Base-by-base conservation (phyloP, 2,113 vertebrate genomes). In the Aplodontia rufa region DNA sequence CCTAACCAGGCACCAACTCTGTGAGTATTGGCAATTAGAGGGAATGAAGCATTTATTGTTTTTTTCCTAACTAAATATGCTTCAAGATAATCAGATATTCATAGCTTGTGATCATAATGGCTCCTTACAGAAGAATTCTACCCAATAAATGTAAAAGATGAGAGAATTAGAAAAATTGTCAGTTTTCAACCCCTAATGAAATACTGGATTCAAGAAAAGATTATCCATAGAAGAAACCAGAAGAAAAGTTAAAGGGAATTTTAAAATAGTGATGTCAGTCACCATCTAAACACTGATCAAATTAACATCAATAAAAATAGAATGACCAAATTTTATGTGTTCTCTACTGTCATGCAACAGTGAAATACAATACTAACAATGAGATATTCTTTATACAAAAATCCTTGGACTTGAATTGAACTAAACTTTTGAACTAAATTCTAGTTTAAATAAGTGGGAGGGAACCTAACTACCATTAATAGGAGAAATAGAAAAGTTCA, bases 221-320 rank as follows among this genome's bases (percentile, higher is more conserved):
- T 68, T 62, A 60, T 53, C 32, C 16, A 32, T n/a, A 69, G n/a
- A 69, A n/a, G 10, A 95, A 94, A 90, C 24, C 66, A 53, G 42
- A 45, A 30, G 28, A 68, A 91, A 62, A 14, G 28, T 40, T 71
- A 88, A 88, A 83, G 28, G 60, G 55, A 51, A 69, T 75, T 93
- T 94, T 84, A 72, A 14, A 93, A 42, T 45, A 51, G 26, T 80
- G 45, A 22, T 71, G 83, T 40, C 17, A 93, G 24, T 58, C 22
- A 37, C 37, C 64, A 87, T 26, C 51, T 32, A 58, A 92, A 85
- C 16, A 55, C 82, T 79, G 42, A 79, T 55, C 24, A 60, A 82
- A 97, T 81, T 86, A 76, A 5, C 64, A 68, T 76, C 81, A 75
- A 80, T 53, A 68, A 90, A 76, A 78, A 90, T 24, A 28, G 32